These are phyloP conservation scores for Steinernema feltiae DNA, from an alignment of 1,140 invertebrate species.

Conservation along the genomic window DNA sequence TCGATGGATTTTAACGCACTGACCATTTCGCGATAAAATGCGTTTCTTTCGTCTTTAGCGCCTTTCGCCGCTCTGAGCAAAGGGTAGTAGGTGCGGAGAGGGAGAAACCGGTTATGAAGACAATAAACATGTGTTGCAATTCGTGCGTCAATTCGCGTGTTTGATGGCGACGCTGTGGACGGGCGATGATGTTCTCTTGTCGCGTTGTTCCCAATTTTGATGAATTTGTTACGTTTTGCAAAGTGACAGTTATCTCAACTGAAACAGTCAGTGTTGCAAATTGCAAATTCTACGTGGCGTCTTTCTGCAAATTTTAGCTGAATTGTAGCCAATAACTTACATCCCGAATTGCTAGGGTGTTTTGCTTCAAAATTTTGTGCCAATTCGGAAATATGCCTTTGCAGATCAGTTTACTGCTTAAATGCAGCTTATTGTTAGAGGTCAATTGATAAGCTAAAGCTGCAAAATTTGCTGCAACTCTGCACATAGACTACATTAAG, in stretches of 20 bases:
- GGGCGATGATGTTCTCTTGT: not conserved
- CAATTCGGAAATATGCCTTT: too few species aligned
- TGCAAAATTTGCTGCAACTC: too few species aligned
- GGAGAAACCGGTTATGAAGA: not conserved
- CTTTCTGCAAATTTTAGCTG: too few species aligned
- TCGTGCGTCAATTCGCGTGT: slow-evolving; percentile 5
- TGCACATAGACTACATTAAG: too few species aligned
- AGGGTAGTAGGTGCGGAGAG: not conserved
- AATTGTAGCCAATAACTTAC: too few species aligned
- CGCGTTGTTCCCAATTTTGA: slow-evolving; percentile 3
- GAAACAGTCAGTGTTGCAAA: not conserved
- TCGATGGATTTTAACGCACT: not conserved
- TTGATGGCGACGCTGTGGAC: not conserved
- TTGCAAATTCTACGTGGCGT: not conserved
- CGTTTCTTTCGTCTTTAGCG: not conserved
- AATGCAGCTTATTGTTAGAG: too few species aligned
- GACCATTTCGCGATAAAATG: not conserved
- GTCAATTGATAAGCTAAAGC: too few species aligned
- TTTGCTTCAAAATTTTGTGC: too few species aligned
- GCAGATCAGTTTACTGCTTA: too few species aligned
- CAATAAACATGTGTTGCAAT: slow-evolving; percentile 12
- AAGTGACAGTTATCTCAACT: not conserved
- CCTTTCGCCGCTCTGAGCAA: too few species aligned
- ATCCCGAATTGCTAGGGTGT: too few species aligned
- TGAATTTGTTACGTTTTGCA: not conserved